Conservation (phyloP, 2,797 vertebrate species). For the Myotis pilosus region DNA sequence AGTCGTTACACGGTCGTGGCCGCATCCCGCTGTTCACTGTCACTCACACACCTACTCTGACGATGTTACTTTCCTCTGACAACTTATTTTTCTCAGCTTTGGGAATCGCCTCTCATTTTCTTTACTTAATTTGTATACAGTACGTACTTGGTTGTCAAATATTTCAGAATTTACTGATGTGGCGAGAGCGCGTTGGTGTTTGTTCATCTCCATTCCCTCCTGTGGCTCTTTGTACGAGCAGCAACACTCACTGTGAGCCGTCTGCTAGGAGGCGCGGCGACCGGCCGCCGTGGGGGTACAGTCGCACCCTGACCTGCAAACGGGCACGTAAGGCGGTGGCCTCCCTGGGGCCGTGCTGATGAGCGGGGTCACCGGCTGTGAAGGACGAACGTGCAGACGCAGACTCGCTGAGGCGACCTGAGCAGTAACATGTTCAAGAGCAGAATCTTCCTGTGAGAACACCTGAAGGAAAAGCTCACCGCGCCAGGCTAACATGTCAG, state of each 20-base stretch:
- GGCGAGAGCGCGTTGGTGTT: background rate
- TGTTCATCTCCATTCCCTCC: background rate
- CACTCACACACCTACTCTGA: background rate
- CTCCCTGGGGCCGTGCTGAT: conserved; percentile 26
- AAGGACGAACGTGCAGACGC: background rate
- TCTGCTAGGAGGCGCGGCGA: background rate
- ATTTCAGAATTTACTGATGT: background rate
- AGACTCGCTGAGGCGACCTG: background rate
- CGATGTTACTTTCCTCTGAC: too few species aligned
- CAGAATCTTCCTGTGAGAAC: background rate
- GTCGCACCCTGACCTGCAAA: background rate
- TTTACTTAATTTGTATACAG: background rate
- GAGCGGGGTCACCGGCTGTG: conserved; percentile 5
- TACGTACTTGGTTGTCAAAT: background rate
- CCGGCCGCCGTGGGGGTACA: too few species aligned
- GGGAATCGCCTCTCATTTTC: background rate
- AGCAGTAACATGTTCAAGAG: background rate
- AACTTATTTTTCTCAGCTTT: background rate
- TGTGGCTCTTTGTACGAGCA: background rate
- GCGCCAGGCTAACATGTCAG: background rate
- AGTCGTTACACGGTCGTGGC: background rate
- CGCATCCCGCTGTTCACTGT: background rate
- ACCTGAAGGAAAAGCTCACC: background rate
- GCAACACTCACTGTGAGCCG: background rate
- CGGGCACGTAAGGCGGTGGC: background rate